Evolutionary conservation across 92 coral and sea anemone genomes (phyloP).

Genomic region (Paramuricea clavata): DNA sequence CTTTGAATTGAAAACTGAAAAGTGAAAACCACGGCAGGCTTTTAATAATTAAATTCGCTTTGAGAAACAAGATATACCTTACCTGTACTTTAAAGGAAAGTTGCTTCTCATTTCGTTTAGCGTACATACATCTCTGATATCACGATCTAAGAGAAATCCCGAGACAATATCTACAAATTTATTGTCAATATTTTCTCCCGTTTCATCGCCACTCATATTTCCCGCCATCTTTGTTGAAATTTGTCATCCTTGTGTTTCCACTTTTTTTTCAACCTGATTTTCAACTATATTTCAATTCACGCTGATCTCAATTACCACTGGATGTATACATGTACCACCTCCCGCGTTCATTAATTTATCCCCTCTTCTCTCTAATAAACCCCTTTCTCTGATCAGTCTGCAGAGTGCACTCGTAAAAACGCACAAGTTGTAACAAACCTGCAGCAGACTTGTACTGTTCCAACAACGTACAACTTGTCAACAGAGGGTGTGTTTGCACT

Average conservation of each 20-base stretch:
- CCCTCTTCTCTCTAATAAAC: no score
- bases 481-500: no score
- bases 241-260: constrained; percentile 1
- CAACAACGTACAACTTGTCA: no score
- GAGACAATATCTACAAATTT: constrained; percentile 8
- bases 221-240: background rate
- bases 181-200: background rate
- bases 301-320: background rate
- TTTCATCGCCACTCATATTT: background rate
- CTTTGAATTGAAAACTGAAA: no score
- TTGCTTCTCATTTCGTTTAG: background rate
- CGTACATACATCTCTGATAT: background rate
- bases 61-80: background rate
- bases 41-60: no score
- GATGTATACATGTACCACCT: no score
- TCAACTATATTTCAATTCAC: background rate
- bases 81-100: constrained; percentile 26
- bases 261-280: background rate
- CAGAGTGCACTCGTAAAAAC: no score
- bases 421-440: no score
- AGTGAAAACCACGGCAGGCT: no score
- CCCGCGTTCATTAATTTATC: no score
- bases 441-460: no score
- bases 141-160: constrained; percentile 17
- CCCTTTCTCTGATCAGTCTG: no score